Evolutionary conservation across 2,113 vertebrate species (phyloP), one percentile per base, ranked within the genome.

Genomic region (Ellobius talpinus): DNA sequence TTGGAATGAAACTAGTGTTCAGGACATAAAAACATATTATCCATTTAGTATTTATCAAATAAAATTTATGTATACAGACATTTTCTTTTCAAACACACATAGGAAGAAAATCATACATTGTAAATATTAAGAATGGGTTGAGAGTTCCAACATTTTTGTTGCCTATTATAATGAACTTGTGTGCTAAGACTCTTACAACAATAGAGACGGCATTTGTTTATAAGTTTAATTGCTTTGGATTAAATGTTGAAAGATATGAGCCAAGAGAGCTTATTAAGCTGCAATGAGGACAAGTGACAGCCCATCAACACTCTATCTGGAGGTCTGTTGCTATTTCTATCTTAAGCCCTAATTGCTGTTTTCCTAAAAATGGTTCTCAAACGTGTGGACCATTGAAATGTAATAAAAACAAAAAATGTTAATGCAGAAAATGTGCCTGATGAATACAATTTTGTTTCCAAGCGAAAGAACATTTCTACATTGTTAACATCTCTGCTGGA

Each of bases 191-290:
- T 94, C 33, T 97, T 98, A 97, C 96, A 98, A 97, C 98, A 98
- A 92, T 97, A 97, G 73, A 81, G 97, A 97, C 98, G 96, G 52
- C 95, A 98, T 99, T 98, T 99, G 96, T 98, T 98, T 98, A 98
- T 98, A 96, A 98, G 52, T 98, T 98, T 99, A 99, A 99, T 98
- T 99, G 98, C 97, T 98, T 96, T 98, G 94, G 91, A 98, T 97
- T 97, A 97, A 99, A 98, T 97, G 98, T 98, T 98, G 98, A 98
- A 98, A 98, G 98, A 98, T 98, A 97, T 97, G 97, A 98, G 97
- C 97, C 98, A 98, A 97, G 98, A 99, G 97, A 99, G 97, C 96
- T 99, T 98, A 98, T 99, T 99, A 99, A 98, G 98, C 97, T 98
- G 95, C 98, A 99, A 98, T 97, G 97, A 99, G 98, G 98, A 96